These are phyloP conservation scores for Andrena trimmerana DNA, from an alignment of 2,888 invertebrate species.

Conservation along the genomic window DNA sequence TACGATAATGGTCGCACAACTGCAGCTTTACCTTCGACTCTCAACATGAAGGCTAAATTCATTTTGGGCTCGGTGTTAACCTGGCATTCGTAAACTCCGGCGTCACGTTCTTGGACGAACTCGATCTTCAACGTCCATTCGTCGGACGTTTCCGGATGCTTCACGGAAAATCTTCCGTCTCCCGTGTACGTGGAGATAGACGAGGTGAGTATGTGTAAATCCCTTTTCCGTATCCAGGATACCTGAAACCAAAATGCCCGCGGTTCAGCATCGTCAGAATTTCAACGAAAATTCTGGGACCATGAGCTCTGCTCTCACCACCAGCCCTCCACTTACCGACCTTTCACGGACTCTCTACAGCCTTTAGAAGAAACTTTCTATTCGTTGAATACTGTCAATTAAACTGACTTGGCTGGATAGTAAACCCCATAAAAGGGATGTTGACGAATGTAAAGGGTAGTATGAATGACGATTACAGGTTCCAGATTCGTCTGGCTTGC, in stretches of 20 bases:
- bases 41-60: slow-evolving; percentile 92
- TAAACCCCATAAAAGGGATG: no score
- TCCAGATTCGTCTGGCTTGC: slow-evolving; percentile 14
- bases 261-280: slow-evolving; percentile 12
- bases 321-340: no score
- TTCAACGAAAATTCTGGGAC: slow-evolving; percentile 14
- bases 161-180: slow-evolving; percentile 93
- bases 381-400: background rate
- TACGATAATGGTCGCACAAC: slow-evolving; percentile 8
- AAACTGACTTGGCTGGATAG: no score
- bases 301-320: background rate
- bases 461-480: background rate
- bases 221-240: slow-evolving; percentile 93
- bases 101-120: slow-evolving; percentile 93
- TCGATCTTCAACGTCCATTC: slow-evolving; percentile 95
- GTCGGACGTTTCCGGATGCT: slow-evolving; percentile 93
- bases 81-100: slow-evolving; percentile 95
- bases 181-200: slow-evolving; percentile 95
- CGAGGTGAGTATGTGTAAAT: slow-evolving; percentile 94
- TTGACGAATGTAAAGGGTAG: no score
- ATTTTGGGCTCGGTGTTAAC: slow-evolving; percentile 96
- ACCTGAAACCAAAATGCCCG: slow-evolving; percentile 86
- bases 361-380: background rate
- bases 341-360: background rate
- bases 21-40: slow-evolving; percentile 90